Evolutionary conservation across 1,140 invertebrate genomes (phyloP), one percentile per base, ranked within the genome.

Genomic region (Yoshiicerus persimilis): DNA sequence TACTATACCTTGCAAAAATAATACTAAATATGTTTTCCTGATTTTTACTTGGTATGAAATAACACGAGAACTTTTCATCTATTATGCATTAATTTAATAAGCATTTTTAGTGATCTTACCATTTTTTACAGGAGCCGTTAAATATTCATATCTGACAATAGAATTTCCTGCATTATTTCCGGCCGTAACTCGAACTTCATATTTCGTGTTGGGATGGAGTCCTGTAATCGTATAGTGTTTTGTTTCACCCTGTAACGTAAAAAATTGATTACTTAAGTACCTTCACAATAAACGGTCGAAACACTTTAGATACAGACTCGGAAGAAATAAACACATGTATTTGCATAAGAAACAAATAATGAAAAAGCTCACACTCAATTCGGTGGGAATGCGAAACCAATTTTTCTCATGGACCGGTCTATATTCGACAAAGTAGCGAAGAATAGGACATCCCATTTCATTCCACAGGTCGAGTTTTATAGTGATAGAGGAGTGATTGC

Each of bases 151-250:
- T n/a, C 96, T 93, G 0, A 96, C 96, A 62, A 96, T 95, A 0
- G 96, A 97, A 75, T 96, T 96, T 0, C 98, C 98, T 0, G 97
- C 97, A 92, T 98, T 97, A 92, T 98, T 99, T 92, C 97, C 95
- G 0, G 97, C 97, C 0, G 96, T 96, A 80, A 98, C 96, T 88
- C 95, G 95, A 38, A 99, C 94, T 89, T 96, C 95, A 92, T 99
- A 98, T 91, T 96, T 96, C 0, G 96, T 97, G n/a, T 95, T 96
- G 0, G 97, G 95, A 41, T 95, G 94, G 16, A 99, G 93, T 87
- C 97, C 96, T 41, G 95, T 93, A 62, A 97, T 94, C 87, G 96
- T 96, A 91, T 96, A 96, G 30, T 96, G 95, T 85, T 96, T 89
- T 11, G 84, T 86, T 25, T 86, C 86, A 11, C 88, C 86, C 89